Percentiles rank a stretch among this genome's conserved stretches.
phyloP scores from a whole-genome alignment of 2,888 invertebrate genomes.

The Eristalis pertinax region DNA sequence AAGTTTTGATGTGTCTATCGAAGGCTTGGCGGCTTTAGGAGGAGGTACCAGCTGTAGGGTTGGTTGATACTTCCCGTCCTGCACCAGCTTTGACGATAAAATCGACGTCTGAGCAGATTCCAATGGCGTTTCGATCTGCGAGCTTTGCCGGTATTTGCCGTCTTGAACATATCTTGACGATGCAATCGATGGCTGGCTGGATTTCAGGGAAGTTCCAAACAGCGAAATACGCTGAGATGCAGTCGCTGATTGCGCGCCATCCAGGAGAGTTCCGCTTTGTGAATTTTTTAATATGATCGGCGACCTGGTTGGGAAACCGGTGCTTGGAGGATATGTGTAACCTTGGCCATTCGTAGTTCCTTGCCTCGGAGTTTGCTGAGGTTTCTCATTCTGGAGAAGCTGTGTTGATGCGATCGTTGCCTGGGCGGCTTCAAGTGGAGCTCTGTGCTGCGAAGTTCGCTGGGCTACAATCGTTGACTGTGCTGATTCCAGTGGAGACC shows the following conservation, averaged over 20 bases:
- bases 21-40: background rate
- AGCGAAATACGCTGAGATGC: too few relatives aligned
- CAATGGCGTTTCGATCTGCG: background rate
- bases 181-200: background rate
- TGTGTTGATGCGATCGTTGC: background rate
- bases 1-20: background rate
- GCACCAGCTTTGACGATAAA: background rate
- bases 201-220: too few relatives aligned
- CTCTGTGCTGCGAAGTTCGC: too few relatives aligned
- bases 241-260: background rate
- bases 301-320: background rate
- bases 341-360: too few relatives aligned
- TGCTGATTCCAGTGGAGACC: background rate
- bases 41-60: background rate
- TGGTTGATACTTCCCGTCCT: background rate
- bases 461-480: background rate
- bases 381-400: background rate
- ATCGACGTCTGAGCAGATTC: background rate
- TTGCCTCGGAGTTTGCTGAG: too few relatives aligned
- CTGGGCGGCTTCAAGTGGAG: background rate
- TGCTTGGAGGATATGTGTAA: background rate
- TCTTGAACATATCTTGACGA: background rate
- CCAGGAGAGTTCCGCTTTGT: background rate
- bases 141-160: background rate
- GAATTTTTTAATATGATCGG: background rate